These are phyloP conservation scores for Dexiosoma caninum DNA, from an alignment of 2,888 invertebrate genomes.

Conservation along the genomic window DNA sequence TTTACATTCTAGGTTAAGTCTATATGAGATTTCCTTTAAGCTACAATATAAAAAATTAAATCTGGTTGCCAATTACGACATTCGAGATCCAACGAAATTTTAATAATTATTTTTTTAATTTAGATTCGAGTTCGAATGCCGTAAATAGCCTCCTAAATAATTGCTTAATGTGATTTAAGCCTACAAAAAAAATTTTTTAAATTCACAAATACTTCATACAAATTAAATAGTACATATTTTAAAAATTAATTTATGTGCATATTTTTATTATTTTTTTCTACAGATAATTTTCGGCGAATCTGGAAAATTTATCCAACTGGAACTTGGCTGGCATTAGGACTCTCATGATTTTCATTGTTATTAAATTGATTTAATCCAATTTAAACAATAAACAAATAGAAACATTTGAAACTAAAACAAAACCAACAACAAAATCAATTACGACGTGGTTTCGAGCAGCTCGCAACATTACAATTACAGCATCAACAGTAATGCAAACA, in stretches of 20 bases:
- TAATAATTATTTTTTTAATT: no score
- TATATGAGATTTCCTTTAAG: no score
- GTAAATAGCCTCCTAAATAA: no score
- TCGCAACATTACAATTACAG: not conserved
- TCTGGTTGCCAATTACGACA: no score
- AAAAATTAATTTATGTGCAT: not conserved
- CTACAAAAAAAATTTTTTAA: no score
- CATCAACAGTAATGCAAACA: constrained; percentile 1
- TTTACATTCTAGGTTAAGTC: no score
- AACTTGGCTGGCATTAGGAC: constrained; percentile 16
- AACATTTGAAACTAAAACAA: not conserved
- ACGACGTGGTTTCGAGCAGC: not conserved
- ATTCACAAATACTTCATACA: no score
- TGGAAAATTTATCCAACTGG: not conserved
- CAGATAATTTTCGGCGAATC: constrained; percentile 31
- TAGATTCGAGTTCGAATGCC: no score
- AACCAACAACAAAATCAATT: not conserved
- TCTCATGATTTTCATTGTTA: constrained; percentile 37
- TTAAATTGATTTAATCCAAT: constrained; percentile 53
- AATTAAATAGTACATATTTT: no score
- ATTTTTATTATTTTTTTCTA: constrained; percentile 9
- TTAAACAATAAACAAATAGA: constrained; percentile 18
- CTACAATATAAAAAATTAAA: no score
- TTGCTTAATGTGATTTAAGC: no score
- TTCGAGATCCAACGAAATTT: no score